These are phyloP conservation scores for Hippocampus comes DNA, from an alignment of 2,113 vertebrate genomes.

Conservation along the genomic window DNA sequence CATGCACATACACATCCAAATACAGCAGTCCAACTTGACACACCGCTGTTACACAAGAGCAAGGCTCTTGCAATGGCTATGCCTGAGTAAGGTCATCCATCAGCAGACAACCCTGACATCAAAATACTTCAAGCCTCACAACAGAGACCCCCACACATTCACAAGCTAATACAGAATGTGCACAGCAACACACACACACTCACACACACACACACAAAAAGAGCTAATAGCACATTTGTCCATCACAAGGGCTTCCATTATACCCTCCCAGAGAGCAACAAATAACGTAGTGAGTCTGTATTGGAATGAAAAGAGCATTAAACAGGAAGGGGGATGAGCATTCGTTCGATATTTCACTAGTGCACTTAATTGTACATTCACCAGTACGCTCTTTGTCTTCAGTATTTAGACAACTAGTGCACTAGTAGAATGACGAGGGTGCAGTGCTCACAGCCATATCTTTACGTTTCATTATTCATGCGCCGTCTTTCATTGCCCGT, in stretches of 20 bases:
- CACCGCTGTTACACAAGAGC: neutral
- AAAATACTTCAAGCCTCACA: constrained; percentile 25
- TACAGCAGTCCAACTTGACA: neutral
- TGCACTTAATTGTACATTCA: neutral
- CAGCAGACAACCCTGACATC: constrained; percentile 19
- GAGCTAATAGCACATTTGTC: constrained; percentile 8
- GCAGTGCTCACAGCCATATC: too few species aligned
- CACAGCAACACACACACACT: constrained; percentile 1
- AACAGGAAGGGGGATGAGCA: neutral
- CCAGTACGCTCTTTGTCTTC: neutral
- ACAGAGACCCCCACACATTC: too few species aligned
- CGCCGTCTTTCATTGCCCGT: too few species aligned
- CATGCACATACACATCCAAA: neutral
- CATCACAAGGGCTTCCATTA: constrained; percentile 35
- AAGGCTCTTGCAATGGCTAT: neutral
- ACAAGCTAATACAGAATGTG: constrained; percentile 7
- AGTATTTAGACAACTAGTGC: too few species aligned
- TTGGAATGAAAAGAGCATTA: constrained; percentile 42
- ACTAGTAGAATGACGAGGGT: too few species aligned
- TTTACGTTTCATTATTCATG: too few species aligned
- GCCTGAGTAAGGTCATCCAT: constrained; percentile 34
- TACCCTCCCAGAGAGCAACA: constrained; percentile 43
- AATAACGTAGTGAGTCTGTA: constrained; percentile 24
- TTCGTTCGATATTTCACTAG: neutral
- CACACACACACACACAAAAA: neutral